Percentiles rank a stretch among this genome's conserved stretches.
Conservation (phyloP, 2,797 vertebrate species). For the Heliangelus exortis region DNA sequence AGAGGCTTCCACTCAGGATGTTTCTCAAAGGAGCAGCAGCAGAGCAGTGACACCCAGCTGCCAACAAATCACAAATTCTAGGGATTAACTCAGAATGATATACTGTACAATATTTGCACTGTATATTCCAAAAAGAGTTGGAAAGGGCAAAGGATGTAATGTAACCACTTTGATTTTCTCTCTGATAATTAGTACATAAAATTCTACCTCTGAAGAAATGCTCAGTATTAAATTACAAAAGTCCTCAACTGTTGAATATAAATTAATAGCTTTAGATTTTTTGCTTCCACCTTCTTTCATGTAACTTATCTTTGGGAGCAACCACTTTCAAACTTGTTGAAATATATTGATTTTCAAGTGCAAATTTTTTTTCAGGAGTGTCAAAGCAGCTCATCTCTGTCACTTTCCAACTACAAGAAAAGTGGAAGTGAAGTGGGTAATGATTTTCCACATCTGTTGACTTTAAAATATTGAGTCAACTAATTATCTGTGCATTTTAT, state of each 20-base stretch:
- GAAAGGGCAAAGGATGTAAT: not conserved
- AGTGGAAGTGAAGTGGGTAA: not conserved
- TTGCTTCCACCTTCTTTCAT: not conserved
- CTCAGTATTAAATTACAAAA: not conserved
- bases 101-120: not conserved
- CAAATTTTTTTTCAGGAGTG: not conserved
- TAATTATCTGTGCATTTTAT: not conserved
- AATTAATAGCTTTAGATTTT: not conserved
- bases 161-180: not conserved
- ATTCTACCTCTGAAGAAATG: not conserved
- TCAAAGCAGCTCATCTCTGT: not conserved
- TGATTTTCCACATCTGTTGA: not conserved
- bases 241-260: not conserved
- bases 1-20: not conserved
- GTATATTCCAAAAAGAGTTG: not conserved
- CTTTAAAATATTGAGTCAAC: not conserved
- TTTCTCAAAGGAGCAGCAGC: not conserved
- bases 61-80: not conserved
- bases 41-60: not conserved
- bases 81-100: not conserved
- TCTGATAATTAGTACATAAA: not conserved
- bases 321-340: not conserved
- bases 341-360: conserved; percentile 13
- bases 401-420: not conserved
- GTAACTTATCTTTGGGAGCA: not conserved